A percentile compares a stretch with the other conserved stretches of the same genome.
Evolutionary conservation across 2,113 vertebrate genomes (phyloP).

Genomic region (Microcebus tavaratra): DNA sequence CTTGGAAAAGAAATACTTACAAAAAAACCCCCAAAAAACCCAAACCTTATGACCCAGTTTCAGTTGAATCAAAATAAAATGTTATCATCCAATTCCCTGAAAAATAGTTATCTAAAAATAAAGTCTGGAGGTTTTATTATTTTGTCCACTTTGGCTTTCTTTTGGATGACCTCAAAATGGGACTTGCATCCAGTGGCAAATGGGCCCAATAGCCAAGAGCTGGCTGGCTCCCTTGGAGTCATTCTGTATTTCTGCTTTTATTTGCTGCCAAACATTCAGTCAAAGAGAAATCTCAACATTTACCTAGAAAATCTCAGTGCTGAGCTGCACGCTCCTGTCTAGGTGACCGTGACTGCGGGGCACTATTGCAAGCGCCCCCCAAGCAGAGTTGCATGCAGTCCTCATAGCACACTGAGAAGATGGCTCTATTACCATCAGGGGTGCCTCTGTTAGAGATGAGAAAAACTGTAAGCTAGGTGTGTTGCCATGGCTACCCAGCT

Average conservation of each 20-base stretch:
- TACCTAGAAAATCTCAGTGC: background rate
- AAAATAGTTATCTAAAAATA: background rate
- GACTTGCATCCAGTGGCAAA: slow-evolving; percentile 8
- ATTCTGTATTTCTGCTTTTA: background rate
- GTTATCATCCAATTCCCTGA: background rate
- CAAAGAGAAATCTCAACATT: background rate
- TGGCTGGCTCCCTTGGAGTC: background rate
- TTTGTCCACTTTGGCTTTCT: background rate
- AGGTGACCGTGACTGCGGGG: background rate
- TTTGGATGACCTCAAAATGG: background rate
- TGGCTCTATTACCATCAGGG: fast-evolving
- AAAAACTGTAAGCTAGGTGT: background rate
- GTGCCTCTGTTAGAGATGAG: background rate
- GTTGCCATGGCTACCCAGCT: background rate
- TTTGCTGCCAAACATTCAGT: background rate
- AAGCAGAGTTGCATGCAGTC: background rate
- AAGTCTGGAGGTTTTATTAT: background rate
- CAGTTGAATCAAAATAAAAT: background rate
- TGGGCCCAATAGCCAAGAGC: background rate
- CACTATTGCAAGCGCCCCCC: background rate
- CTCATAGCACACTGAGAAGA: background rate
- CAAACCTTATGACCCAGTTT: background rate
- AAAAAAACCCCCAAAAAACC: background rate
- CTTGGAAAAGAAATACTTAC: background rate
- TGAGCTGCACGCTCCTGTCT: fast-evolving